Evolutionary conservation across 2,113 vertebrate species (phyloP), one percentile per base, ranked within the genome.

Genomic region (Arothron firmamentum): DNA sequence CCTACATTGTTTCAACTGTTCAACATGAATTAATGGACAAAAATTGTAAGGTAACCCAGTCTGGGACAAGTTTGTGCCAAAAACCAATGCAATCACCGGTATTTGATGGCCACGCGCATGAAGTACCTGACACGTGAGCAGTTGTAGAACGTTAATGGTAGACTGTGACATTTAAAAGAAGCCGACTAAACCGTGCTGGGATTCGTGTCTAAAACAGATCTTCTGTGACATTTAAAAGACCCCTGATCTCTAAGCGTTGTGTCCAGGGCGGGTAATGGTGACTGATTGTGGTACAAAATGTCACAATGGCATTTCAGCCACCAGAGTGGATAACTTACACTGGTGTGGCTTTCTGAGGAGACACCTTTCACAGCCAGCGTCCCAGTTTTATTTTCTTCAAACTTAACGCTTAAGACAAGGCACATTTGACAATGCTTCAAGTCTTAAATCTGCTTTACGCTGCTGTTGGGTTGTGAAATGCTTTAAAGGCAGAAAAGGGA

Each of bases 251-350:
- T 87, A 70, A 76, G 77, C 79, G 72, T 43, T 41, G 6, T 75
- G 79, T 81, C 73, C 78, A 72, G 65, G 64, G 70, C 75, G 71
- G 68, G 66, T 78, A 83, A 75, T 75, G 69, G 73, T 79, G 81
- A 87, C 77, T 80, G 83, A 86, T 76, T 85, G 80, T 77, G 83
- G 80, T 58, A 78, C 74, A 79, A 88, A 86, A 89, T 85, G 83
- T 83, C 86, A 86, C 75, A 73, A 81, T 88, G 86, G 80, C 86
- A 88, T 86, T 88, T 89, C 64, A 70, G 75, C 67, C 78, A 83
- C 86, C 80, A 82, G 70, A 75, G 78, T 20, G 64, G 62, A 72
- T 73, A 87, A 80, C 78, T 76, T 77, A 74, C 57, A 61, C 56
- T 60, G 56, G 15, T 31, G 65, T 48, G 21, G 55, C 74, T 80